These are phyloP conservation scores for Tetrax tetrax DNA, from an alignment of 2,113 vertebrate genomes.

Conservation along the genomic window DNA sequence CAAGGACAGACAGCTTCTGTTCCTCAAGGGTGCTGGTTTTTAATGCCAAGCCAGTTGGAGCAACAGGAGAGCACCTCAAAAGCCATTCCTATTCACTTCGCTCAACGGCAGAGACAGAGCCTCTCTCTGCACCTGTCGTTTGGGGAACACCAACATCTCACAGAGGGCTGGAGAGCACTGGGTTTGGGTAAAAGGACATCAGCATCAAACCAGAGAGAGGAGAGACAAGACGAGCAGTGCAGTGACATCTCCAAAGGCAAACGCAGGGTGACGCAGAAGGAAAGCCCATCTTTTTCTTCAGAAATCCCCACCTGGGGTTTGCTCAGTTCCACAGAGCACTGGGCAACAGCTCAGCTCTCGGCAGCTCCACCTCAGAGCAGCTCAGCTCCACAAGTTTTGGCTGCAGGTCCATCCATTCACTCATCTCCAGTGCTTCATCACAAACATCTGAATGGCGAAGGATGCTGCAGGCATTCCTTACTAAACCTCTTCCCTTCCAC, in stretches of 20 bases:
- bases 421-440: background rate
- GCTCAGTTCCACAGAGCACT: background rate
- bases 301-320: background rate
- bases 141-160: rapidly evolving
- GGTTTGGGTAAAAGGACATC: background rate
- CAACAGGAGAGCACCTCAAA: background rate
- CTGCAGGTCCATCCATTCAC: background rate
- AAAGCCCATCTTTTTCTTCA: background rate
- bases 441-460: rapidly evolving
- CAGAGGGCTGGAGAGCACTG: background rate
- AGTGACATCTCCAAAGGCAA: background rate
- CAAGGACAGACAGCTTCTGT: background rate
- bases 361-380: background rate
- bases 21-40: background rate
- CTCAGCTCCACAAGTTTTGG: background rate
- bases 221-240: rapidly evolving
- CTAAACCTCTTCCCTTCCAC: background rate
- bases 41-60: background rate
- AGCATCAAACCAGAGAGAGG: background rate
- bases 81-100: background rate
- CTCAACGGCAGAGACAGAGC: background rate
- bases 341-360: background rate
- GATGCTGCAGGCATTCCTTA: background rate
- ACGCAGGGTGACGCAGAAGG: rapidly evolving
- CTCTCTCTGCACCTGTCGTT: background rate